These are phyloP conservation scores for Epistrophe eligans DNA, from an alignment of 2,888 invertebrate species.

Conservation along the genomic window DNA sequence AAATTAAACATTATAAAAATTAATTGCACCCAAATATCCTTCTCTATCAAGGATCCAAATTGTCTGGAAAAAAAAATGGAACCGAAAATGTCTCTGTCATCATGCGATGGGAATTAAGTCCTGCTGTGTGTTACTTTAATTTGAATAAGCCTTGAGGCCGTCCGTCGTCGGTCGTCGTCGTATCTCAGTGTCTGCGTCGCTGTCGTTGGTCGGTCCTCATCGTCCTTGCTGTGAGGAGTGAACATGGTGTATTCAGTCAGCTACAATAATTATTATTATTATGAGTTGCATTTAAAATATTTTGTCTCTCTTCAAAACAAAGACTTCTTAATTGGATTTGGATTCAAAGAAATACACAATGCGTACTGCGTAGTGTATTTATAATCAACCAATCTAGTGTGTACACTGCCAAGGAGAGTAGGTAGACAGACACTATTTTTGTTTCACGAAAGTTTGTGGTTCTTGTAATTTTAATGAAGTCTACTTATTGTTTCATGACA, in stretches of 20 bases:
- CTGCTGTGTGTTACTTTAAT: constrained; percentile 38
- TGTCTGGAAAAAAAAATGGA: constrained; percentile 10
- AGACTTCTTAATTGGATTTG: constrained; percentile 70
- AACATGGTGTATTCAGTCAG: constrained; percentile 20
- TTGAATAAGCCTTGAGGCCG: constrained; percentile 30
- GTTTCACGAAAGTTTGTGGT: constrained; percentile 41
- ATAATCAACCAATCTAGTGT: too few relatives aligned
- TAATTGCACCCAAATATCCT: constrained; percentile 38
- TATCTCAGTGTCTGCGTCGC: neutral
- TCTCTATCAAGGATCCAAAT: neutral
- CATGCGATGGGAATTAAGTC: constrained; percentile 36
- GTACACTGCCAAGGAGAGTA: neutral
- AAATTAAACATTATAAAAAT: constrained; percentile 34
- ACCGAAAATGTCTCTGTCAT: neutral
- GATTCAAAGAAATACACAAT: constrained; percentile 23
- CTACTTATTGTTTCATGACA: neutral
- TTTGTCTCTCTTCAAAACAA: constrained; percentile 44
- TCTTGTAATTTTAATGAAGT: constrained; percentile 58
- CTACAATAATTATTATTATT: constrained; percentile 22
- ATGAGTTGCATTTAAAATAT: constrained; percentile 50
- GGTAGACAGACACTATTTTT: neutral
- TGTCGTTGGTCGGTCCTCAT: neutral
- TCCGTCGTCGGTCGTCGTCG: neutral
- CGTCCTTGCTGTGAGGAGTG: neutral
- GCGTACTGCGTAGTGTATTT: neutral